phyloP scores from a whole-genome alignment of 2,797 vertebrate genomes.

The Sarcoramphus papa region DNA sequence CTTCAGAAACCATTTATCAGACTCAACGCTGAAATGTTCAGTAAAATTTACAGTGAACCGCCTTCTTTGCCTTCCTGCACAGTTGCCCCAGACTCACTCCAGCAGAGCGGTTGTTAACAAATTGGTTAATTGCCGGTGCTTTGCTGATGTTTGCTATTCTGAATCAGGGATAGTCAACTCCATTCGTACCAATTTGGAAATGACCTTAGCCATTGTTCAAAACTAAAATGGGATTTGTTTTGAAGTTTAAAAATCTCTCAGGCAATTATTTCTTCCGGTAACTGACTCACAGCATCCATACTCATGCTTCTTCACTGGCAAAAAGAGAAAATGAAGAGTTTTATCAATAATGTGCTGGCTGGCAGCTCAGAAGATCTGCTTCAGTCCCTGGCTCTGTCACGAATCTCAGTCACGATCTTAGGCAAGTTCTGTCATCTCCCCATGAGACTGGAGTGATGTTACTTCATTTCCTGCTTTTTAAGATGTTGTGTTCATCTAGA shows the following conservation, averaged over 20 bases:
- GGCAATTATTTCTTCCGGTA: neutral
- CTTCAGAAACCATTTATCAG: conserved; percentile 44
- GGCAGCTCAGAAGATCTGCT: neutral
- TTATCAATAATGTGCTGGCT: neutral
- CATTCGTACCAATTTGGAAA: neutral
- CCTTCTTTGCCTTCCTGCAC: neutral
- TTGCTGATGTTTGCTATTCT: conserved; percentile 50
- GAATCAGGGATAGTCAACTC: neutral
- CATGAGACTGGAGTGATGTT: neutral
- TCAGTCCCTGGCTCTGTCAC: neutral
- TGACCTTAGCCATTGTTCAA: neutral
- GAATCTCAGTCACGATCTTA: neutral
- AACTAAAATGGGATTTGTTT: neutral
- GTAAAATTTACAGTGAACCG: neutral
- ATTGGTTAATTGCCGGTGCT: conserved; percentile 11
- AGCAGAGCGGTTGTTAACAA: conserved; percentile 38
- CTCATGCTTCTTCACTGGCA: neutral
- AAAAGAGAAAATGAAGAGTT: neutral
- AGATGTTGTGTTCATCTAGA: neutral
- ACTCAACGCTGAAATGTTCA: neutral
- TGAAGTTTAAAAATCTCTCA: neutral
- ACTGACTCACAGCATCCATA: neutral
- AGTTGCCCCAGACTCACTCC: conserved; percentile 7
- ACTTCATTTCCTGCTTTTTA: conserved; percentile 4
- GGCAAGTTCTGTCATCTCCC: neutral